Percentiles rank a stretch among this genome's conserved stretches.
These are phyloP conservation scores for Melanaphis sacchari DNA, from an alignment of 1,140 invertebrate species.

Conservation along the genomic window DNA sequence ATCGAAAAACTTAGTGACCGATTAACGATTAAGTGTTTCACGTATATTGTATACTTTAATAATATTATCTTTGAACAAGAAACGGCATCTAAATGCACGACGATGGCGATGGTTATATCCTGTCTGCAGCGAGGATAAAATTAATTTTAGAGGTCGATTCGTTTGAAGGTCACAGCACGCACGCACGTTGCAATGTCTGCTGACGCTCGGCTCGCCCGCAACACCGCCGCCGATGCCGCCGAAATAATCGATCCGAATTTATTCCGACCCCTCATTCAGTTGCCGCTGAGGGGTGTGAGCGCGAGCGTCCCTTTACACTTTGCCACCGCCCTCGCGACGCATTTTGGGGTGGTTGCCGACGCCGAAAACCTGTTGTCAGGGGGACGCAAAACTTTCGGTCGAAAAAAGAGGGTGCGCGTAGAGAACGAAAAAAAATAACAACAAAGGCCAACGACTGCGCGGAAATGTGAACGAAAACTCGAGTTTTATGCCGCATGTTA, in stretches of 20 bases:
- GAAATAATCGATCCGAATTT: slow-evolving; percentile 45
- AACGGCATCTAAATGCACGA: neutral
- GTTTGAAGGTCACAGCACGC: slow-evolving; percentile 49
- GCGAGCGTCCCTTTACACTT: neutral
- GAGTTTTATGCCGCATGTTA: neutral
- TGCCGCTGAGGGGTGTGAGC: neutral
- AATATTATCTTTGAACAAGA: neutral
- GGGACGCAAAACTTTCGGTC: slow-evolving; percentile 28
- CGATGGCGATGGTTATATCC: neutral
- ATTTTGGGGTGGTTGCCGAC: neutral
- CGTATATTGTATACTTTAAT: neutral
- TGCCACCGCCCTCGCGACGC: neutral
- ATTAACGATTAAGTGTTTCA: neutral
- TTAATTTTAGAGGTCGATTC: slow-evolving; percentile 44
- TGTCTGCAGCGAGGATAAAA: neutral
- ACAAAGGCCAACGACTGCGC: slow-evolving; percentile 12
- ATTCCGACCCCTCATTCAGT: neutral
- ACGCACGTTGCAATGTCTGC: neutral
- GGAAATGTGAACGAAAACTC: slow-evolving; percentile 33
- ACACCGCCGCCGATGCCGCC: slow-evolving; percentile 8
- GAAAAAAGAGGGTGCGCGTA: slow-evolving; percentile 35
- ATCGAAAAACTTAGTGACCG: neutral
- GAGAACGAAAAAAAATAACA: slow-evolving; percentile 14
- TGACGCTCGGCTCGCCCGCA: neutral
- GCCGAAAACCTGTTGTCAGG: slow-evolving; percentile 56